Conservation (phyloP, 2,113 vertebrate species). For the Rhea americana region DNA sequence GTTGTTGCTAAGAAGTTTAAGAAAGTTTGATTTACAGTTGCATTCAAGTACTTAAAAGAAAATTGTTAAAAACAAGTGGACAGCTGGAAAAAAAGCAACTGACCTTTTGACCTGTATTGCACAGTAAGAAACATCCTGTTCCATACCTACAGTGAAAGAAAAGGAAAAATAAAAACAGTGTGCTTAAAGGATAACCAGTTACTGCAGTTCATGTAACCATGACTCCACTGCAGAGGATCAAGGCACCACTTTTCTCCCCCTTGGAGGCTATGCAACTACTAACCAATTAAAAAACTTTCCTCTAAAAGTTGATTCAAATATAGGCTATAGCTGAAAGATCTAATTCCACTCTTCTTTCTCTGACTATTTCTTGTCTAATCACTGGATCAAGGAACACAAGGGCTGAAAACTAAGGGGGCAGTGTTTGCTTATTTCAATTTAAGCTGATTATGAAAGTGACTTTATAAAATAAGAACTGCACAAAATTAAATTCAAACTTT, state of each 20-base stretch:
- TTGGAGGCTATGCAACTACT: background rate
- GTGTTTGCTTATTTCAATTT: conserved; percentile 23
- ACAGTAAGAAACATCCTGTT: conserved; percentile 95
- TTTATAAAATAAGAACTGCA: conserved; percentile 38
- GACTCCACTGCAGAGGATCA: background rate
- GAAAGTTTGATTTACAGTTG: background rate
- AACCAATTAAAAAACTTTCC: background rate
- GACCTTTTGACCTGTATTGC: conserved; percentile 92
- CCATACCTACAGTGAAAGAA: conserved; percentile 84
- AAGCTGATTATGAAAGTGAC: background rate
- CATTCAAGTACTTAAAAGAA: background rate
- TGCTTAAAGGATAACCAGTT: conserved; percentile 22
- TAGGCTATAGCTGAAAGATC: background rate
- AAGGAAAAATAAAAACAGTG: conserved; percentile 5
- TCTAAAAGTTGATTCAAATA: background rate
- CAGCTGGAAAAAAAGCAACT: conserved; percentile 2
- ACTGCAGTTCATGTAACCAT: background rate
- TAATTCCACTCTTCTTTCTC: too few species aligned
- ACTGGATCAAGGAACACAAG: background rate
- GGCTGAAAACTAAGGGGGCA: background rate
- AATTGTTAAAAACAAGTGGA: background rate
- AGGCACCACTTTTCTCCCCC: background rate
- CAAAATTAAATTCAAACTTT: background rate
- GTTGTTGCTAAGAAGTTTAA: background rate
- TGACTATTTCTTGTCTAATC: background rate